A percentile compares a stretch with the other conserved stretches of the same genome.
These are phyloP conservation scores for Smittia aterrima DNA, from an alignment of 2,888 invertebrate genomes.

Conservation along the genomic window DNA sequence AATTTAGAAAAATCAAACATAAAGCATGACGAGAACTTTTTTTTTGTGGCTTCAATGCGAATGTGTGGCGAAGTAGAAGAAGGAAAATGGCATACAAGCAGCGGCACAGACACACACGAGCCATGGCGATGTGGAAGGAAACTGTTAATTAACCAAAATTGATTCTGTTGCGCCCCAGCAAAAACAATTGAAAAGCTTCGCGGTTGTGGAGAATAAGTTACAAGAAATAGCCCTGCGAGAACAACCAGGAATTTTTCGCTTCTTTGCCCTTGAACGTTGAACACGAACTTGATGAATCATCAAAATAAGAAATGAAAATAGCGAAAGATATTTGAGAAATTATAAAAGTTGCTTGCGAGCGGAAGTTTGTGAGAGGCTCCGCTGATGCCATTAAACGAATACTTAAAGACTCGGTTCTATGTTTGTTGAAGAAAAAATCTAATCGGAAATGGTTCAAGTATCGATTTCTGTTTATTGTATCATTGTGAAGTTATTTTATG, in stretches of 20 bases:
- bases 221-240: no score
- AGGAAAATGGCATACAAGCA: neutral
- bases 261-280: no score
- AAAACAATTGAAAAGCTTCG: constrained; percentile 4
- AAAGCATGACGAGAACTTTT: neutral
- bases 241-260: no score
- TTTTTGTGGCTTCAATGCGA: constrained; percentile 9
- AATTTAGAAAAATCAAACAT: no score
- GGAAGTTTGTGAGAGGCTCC: no score
- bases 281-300: no score
- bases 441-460: neutral
- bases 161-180: neutral
- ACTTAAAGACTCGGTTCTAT: no score
- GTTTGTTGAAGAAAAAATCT: no score
- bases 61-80: neutral
- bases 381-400: no score
- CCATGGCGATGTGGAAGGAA: constrained; percentile 5
- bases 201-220: neutral
- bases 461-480: neutral
- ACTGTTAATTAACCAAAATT: constrained; percentile 26
- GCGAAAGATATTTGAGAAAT: no score
- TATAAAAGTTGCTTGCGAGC: no score
- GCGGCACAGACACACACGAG: neutral
- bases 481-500: neutral
- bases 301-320: no score